Base-by-base conservation (phyloP, 2,888 invertebrate genomes). In the Melipona bicolor region DNA sequence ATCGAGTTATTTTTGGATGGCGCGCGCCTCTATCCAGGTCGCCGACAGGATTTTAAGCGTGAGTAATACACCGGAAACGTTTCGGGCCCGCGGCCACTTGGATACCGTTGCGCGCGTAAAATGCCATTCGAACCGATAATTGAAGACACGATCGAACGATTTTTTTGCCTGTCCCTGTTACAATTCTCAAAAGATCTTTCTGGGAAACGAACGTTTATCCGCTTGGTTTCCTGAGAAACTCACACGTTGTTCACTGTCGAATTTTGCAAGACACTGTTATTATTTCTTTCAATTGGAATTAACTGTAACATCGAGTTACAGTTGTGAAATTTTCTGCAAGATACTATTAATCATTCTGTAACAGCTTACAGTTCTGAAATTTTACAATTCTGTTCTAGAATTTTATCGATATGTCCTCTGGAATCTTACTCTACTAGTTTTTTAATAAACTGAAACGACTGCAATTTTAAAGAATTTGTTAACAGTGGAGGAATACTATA, bases 81-180 rank as follows among this genome's bases (percentile, higher is more conserved):
- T 93, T 93, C 92, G 93, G 43, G 92, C 91, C 90, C 90, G 90
- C 92, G 91, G 89, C 91, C 91, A 91, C 86, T 86, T 61, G 83
- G 77, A 90, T 93, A 92, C 93, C 93, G 93, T 93, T 93, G 92
- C 85, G n/a, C 69, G 68, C 43, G n/a, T 43, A 11, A 43, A 32
- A 24, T 19, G 50, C 9, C 27, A 56, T 36, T 64, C 21, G 17
- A 19, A 43, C 19, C 5, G 50, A 69, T 70, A 13, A 69, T 36
- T 59, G 71, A 54, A 27, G 52, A 17, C 56, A 56, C 43, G 1
- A 15, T 9, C 3, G 5, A 13, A 27, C 52, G 0, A 19, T 32
- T 32, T 32, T 9, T 19, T n/a, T 61, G 6, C 19, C 5, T 17
- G 76, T 50, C 6, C 27, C 3, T 49, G 19, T 19, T 27, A 27